A percentile compares a stretch with the other conserved stretches of the same genome.
phyloP scores from a whole-genome alignment of 2,113 vertebrate genomes.

The Hemiscyllium ocellatum region DNA sequence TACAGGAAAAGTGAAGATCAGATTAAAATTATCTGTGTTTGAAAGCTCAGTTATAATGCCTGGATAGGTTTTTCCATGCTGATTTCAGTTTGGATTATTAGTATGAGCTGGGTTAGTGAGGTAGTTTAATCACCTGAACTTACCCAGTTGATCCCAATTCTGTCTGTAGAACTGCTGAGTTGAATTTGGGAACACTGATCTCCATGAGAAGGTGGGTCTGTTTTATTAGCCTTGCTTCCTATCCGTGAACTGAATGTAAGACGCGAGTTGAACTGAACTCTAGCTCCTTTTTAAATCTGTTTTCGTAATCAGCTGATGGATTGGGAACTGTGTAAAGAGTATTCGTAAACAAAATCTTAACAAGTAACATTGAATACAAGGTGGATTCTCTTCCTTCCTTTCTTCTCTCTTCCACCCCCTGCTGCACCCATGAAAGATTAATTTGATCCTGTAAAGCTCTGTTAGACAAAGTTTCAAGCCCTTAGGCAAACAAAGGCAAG shows the following conservation, averaged over 20 bases:
- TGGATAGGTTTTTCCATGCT: background rate
- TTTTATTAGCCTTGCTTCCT: background rate
- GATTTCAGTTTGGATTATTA: background rate
- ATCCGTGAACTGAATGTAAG: background rate
- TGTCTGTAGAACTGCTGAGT: background rate
- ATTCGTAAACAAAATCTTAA: background rate
- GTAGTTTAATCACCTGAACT: background rate
- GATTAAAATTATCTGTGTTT: background rate
- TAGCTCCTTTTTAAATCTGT: background rate
- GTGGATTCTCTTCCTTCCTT: background rate
- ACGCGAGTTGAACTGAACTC: background rate
- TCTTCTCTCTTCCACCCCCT: too few relatives aligned
- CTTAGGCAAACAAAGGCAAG: background rate
- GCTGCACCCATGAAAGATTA: too few relatives aligned
- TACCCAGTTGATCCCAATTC: background rate
- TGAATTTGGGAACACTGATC: background rate
- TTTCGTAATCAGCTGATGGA: background rate
- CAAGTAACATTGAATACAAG: background rate
- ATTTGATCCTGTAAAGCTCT: background rate
- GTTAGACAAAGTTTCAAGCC: background rate
- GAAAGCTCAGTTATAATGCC: background rate
- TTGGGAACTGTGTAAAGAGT: background rate
- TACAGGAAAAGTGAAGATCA: background rate
- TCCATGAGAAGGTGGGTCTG: background rate
- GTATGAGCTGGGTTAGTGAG: background rate